Evolutionary conservation across 2,797 vertebrate species (phyloP), one percentile per base, ranked within the genome.

Genomic region (Oceanodroma leucorhoa): DNA sequence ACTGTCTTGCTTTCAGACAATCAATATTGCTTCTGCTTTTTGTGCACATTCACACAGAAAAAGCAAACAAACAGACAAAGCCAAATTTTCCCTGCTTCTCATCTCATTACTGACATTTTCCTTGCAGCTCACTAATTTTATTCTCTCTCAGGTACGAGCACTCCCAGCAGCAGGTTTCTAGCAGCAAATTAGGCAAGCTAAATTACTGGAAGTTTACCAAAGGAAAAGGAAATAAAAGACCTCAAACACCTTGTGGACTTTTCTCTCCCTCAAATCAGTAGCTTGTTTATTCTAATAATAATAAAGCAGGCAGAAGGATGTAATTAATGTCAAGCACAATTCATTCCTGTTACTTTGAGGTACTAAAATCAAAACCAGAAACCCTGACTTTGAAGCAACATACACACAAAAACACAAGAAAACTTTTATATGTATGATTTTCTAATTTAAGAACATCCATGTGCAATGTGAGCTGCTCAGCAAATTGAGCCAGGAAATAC

Each of bases 231-330:
- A 97, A 96, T 93, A 86, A 92, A 92, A 96, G 87, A 94, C 87
- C 94, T 94, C 95, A 91, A 87, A 95, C 95, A 96, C 89, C 89
- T 95, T 83, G 76, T 86, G 72, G 91, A 93, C 80, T 91, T 94
- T 84, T 79, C 79, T 89, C n/a, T 83, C 69, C 80, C 83, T 91
- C 85, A 86, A 95, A 96, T 94, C 89, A 90, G 95, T 95, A 94
- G 93, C 87, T 88, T 93, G 95, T 94, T 96, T 96, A 94, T 88
- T 93, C 91, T 96, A 94, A 94, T 96, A 97, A 96, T 90, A 97
- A 96, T 88, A 96, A 95, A 94, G 88, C 73, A 94, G 89, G 89
- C 89, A 96, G 73, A 94, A 94, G 93, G 95, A 95, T 91, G 95
- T 79, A 96, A 95, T 95, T 96, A 96, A 94, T 76, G 93, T 96